Base-by-base conservation (phyloP, 1,140 invertebrate genomes). In the Scaptomyza pallida region DNA sequence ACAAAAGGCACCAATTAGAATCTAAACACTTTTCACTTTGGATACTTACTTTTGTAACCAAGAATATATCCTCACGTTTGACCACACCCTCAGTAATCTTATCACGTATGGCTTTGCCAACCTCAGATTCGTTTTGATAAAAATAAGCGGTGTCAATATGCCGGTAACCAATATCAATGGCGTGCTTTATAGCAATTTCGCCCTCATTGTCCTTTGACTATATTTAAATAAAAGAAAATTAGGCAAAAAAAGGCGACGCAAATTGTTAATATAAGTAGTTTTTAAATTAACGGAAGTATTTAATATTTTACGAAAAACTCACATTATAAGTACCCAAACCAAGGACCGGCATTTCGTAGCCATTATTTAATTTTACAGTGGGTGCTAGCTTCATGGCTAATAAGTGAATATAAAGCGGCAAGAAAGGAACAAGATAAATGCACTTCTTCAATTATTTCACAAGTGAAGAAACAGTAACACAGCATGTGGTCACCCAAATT, bases 61-160 rank as follows among this genome's bases (percentile, higher is more conserved):
- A 93, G 90, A 97, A 98, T 0, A 99, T 74, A 43, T 99, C 97
- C 75, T 98, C 95, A 68, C 98, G 93, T 74, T 93, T 94, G 19
- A 95, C 92, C 43, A 92, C 93, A 16, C 94, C 95, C 60, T 94
- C 92, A 0, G 91, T 91, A 44, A 97, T 93, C 72, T 95, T 93
- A 17, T 93, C 92, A 8, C 93, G 93, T 12, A 97, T 91, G 3
- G 94, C 95, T 40, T 93, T 92, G 1, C 96, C 96, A n/a, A 97
- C 93, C 80, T 96, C 95, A 35, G 91, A 90, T 89, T 97, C 96
- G 90, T 97, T 97, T 67, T 93, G 93, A 91, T 97, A 98, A 72
- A 94, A 93, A 52, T 92, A 93, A n/a, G 97, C 97, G 80, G 95
- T 96, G 82, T 98, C 97, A 72, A 98, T 93, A 80, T 97, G 96